A percentile compares a stretch with the other conserved stretches of the same genome.
Evolutionary conservation across 1,140 invertebrate species (phyloP).

Genomic region (Papilio polytes): DNA sequence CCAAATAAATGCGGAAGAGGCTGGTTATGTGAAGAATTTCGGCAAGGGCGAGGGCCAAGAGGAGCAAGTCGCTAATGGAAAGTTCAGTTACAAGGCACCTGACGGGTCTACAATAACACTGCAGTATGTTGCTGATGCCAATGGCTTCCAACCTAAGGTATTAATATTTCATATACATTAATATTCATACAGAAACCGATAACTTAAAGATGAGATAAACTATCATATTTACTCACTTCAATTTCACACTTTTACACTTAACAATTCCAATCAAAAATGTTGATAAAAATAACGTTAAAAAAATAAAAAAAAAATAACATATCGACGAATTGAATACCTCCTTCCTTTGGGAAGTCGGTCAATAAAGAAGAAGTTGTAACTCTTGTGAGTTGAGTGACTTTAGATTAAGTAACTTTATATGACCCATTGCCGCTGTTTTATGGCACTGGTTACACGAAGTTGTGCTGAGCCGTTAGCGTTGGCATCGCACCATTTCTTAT

Average conservation of each 20-base stretch:
- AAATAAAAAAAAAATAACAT: too few species aligned
- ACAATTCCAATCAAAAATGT: too few species aligned
- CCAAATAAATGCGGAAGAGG: conserved; percentile 88
- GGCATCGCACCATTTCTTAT: not conserved
- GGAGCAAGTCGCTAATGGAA: conserved; percentile 86
- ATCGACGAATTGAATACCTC: too few species aligned
- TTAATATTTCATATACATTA: conserved; percentile 5
- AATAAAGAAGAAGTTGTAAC: not conserved
- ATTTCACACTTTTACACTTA: too few species aligned
- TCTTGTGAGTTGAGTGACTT: not conserved
- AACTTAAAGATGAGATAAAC: not conserved
- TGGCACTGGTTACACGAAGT: conserved; percentile 14
- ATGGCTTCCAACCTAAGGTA: conserved; percentile 87
- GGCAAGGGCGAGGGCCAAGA: conserved; percentile 86
- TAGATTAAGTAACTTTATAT: conserved; percentile 23
- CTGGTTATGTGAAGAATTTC: conserved; percentile 88
- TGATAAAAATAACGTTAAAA: too few species aligned
- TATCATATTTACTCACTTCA: too few species aligned
- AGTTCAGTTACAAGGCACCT: conserved; percentile 89
- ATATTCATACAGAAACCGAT: not conserved
- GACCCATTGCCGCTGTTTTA: not conserved
- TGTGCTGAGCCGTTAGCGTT: not conserved
- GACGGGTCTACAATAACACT: conserved; percentile 89
- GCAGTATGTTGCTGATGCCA: conserved; percentile 91
- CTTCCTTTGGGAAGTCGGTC: too few species aligned